Evolutionary conservation across 2,797 vertebrate species (phyloP).

Genomic region (Microcaecilia unicolor): DNA sequence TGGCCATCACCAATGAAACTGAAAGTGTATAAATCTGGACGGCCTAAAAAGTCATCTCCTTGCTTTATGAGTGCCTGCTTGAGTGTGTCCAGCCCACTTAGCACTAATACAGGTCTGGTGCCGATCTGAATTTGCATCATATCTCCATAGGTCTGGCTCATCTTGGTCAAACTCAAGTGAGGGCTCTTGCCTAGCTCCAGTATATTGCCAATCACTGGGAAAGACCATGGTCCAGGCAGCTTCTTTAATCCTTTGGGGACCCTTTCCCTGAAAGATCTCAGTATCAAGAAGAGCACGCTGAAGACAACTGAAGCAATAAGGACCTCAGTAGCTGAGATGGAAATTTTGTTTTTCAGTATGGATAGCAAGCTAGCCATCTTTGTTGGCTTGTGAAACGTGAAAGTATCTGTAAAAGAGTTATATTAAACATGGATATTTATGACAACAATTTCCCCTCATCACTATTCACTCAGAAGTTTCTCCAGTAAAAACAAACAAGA

Average conservation of each 20-base stretch:
- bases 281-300: constrained; percentile 55
- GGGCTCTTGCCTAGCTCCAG: constrained; percentile 63
- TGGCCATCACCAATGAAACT: constrained; percentile 45
- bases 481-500: too few species aligned
- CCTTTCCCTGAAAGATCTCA: constrained; percentile 33
- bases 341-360: constrained; percentile 1
- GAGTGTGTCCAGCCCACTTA: constrained; percentile 67
- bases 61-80: constrained; percentile 77
- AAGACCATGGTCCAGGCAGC: constrained; percentile 68
- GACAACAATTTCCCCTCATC: too few species aligned
- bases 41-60: constrained; percentile 75
- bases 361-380: constrained; percentile 1
- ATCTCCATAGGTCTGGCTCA: constrained; percentile 69
- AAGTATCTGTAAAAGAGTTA: too few species aligned
- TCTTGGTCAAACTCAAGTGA: constrained; percentile 60
- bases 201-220: constrained; percentile 74
- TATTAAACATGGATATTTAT: too few species aligned
- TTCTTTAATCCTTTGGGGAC: constrained; percentile 63
- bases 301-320: constrained; percentile 48
- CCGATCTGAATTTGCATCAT: constrained; percentile 78
- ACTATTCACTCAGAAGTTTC: too few species aligned
- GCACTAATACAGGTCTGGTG: constrained; percentile 72
- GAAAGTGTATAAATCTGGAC: constrained; percentile 71
- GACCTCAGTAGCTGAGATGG: constrained; percentile 53
- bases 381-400: too few species aligned